Percentiles rank a stretch among this genome's conserved stretches.
Conservation (phyloP, 2,888 invertebrate species). For the Stenoptilia bipunctidactyla region DNA sequence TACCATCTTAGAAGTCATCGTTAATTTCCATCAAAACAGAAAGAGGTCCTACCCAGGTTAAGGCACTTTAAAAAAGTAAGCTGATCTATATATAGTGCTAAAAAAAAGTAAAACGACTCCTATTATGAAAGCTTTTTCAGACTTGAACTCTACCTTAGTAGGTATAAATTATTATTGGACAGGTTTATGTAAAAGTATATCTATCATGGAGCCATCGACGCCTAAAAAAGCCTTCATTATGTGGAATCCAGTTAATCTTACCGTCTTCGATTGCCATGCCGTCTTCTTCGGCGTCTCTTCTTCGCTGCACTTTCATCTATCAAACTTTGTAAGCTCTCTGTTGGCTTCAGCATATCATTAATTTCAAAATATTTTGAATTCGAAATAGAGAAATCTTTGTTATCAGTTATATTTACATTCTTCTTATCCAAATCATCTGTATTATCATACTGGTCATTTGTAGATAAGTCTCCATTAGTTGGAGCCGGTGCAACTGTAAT, state of each 20-base stretch:
- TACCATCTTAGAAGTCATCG: too few relatives aligned
- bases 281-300: constrained; percentile 37
- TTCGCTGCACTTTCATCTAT: constrained; percentile 32
- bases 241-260: too few relatives aligned
- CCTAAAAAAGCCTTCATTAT: too few relatives aligned
- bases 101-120: too few relatives aligned
- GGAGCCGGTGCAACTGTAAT: constrained; percentile 57
- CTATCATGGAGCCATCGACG: too few relatives aligned
- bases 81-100: too few relatives aligned
- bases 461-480: constrained; percentile 51
- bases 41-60: too few relatives aligned
- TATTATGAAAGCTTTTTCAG: too few relatives aligned
- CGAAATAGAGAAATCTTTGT: constrained; percentile 24
- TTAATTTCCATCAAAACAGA: too few relatives aligned
- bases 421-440: constrained; percentile 18
- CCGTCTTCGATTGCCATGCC: constrained; percentile 59
- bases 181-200: too few relatives aligned
- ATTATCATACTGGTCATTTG: constrained; percentile 31
- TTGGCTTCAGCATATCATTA: constrained; percentile 46
- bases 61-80: too few relatives aligned
- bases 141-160: too few relatives aligned
- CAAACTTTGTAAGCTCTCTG: constrained; percentile 51
- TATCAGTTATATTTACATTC: constrained; percentile 30
- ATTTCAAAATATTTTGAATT: constrained; percentile 29
- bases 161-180: neutral